Percentiles rank a stretch among this genome's conserved stretches.
Evolutionary conservation across 2,888 invertebrate species (phyloP).

Genomic region (Rhabditoides inermis): DNA sequence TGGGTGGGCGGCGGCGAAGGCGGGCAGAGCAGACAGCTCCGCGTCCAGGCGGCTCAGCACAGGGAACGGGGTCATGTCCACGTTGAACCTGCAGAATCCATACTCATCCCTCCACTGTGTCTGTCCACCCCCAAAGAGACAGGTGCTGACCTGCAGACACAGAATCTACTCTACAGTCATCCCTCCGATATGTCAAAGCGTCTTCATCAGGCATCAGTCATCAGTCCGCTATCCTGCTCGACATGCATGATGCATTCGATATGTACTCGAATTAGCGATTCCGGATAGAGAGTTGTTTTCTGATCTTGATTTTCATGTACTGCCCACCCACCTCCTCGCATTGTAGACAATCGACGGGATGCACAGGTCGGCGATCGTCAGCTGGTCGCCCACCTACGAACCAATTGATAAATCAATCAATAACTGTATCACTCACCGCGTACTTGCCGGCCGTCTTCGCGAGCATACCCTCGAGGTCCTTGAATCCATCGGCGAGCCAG

Average conservation of each 20-base stretch:
- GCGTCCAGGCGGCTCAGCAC: conserved; percentile 78
- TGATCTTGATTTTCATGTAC: neutral
- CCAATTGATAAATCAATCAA: conserved; percentile 9
- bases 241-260: too few species aligned
- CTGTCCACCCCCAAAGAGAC: neutral
- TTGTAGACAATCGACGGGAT: conserved; percentile 90
- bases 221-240: too few species aligned
- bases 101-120: neutral
- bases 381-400: conserved; percentile 72
- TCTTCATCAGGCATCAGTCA: too few species aligned
- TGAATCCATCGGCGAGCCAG: conserved; percentile 60
- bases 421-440: conserved; percentile 55
- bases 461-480: conserved; percentile 69
- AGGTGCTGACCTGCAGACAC: neutral
- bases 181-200: too few species aligned
- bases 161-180: too few species aligned
- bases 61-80: conserved; percentile 79
- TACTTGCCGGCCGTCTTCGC: conserved; percentile 69
- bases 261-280: too few species aligned
- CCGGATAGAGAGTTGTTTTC: too few species aligned
- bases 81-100: conserved; percentile 68
- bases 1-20: conserved; percentile 82
- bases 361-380: conserved; percentile 87
- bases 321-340: conserved; percentile 67
- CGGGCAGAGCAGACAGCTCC: conserved; percentile 76